Percentiles rank a stretch among this genome's conserved stretches.
Conservation (phyloP, 2,113 vertebrate genomes). For the Pteruthius melanotis region DNA sequence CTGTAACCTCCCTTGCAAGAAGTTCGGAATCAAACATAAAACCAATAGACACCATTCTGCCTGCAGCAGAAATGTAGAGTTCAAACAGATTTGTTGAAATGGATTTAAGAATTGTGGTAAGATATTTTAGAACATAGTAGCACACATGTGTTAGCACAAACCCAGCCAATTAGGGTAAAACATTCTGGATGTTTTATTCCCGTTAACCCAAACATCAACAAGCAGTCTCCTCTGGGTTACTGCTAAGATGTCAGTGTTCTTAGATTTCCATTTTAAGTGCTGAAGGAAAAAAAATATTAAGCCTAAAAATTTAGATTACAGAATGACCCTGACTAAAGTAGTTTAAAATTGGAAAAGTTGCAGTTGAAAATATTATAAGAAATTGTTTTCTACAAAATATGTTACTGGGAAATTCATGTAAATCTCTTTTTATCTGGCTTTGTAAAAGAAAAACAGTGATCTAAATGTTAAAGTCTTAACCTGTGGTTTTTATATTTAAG, state of each 20-base stretch:
- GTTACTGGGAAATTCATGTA: background rate
- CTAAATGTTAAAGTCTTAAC: background rate
- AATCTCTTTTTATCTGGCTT: background rate
- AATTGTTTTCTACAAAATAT: background rate
- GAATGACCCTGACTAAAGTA: background rate
- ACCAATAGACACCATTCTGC: background rate
- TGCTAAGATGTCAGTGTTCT: background rate
- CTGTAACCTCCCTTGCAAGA: background rate
- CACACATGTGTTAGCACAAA: background rate
- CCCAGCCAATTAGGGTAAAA: slow-evolving; percentile 24
- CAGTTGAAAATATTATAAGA: background rate
- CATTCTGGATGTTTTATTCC: slow-evolving; percentile 26
- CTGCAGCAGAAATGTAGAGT: background rate
- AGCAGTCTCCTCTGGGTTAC: background rate
- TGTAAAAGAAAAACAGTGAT: background rate
- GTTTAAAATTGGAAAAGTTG: background rate
- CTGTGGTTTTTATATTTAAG: background rate
- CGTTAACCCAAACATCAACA: background rate
- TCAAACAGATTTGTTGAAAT: slow-evolving; percentile 46
- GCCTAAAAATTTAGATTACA: background rate
- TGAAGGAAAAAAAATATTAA: background rate
- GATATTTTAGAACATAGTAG: background rate
- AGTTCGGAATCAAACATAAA: background rate
- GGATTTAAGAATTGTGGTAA: slow-evolving; percentile 12
- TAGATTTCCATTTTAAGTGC: background rate